Conservation (phyloP, 2,797 vertebrate genomes). For the Pelobates cultripes region DNA sequence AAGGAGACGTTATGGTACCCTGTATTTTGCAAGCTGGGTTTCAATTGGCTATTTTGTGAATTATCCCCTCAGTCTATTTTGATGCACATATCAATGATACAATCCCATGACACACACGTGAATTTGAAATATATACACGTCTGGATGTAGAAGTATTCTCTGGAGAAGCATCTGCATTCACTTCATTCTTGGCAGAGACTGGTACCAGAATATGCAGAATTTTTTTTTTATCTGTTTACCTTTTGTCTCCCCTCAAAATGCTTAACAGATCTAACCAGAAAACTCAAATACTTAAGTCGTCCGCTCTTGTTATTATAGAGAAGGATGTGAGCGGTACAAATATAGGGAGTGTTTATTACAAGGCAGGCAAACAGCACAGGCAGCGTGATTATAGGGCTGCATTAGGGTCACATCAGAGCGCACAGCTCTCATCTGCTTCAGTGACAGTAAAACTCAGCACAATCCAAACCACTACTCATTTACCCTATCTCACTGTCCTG, state of each 20-base stretch:
- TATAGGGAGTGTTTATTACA: conserved; percentile 81
- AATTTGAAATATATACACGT: too few relatives aligned
- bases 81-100: too few relatives aligned
- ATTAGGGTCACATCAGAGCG: conserved; percentile 22
- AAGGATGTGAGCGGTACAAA: conserved; percentile 76
- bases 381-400: conserved; percentile 78
- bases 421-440: conserved; percentile 45
- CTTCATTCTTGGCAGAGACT: conserved; percentile 39
- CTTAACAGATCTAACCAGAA: conserved; percentile 53
- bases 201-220: conserved; percentile 7
- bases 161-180: conserved; percentile 35
- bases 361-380: conserved; percentile 73
- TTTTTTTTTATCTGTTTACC: conserved; percentile 42
- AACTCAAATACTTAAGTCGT: conserved; percentile 34
- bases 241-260: conserved; percentile 47
- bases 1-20: too few relatives aligned
- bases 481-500: conserved; percentile 42
- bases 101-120: too few relatives aligned
- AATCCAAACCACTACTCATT: conserved; percentile 41
- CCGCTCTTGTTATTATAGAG: conserved; percentile 77
- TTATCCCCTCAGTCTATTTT: too few relatives aligned
- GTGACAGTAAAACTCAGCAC: conserved; percentile 11
- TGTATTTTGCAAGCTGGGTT: too few relatives aligned
- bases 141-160: neutral
- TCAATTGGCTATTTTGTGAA: too few relatives aligned